Conservation (phyloP, 2,113 vertebrate genomes). For the Mastomys natalensis region DNA sequence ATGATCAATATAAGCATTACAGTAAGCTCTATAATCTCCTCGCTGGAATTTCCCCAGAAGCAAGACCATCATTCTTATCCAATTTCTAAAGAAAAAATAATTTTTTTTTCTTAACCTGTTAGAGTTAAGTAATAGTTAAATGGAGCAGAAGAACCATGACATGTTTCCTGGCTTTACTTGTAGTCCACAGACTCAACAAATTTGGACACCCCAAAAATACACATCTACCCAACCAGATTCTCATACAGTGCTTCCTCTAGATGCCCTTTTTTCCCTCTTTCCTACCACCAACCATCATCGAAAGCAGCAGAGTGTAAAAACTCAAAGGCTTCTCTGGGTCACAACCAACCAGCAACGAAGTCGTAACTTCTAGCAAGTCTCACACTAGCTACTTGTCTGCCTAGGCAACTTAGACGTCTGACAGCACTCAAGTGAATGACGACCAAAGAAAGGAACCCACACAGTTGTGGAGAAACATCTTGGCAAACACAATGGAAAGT, state of each 20-base stretch:
- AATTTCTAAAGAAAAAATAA: background rate
- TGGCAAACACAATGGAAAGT: background rate
- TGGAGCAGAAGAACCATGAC: background rate
- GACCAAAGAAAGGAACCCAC: background rate
- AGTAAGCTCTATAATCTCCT: background rate
- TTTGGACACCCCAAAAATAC: background rate
- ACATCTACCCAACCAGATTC: background rate
- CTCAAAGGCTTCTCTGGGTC: background rate
- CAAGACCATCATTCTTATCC: background rate
- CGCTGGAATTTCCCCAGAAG: background rate
- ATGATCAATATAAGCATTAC: background rate
- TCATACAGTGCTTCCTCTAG: background rate
- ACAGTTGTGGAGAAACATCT: background rate
- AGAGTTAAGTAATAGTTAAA: background rate
- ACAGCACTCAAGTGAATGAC: slow-evolving; percentile 1
- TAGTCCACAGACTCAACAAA: background rate
- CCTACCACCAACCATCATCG: background rate
- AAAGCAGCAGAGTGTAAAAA: background rate
- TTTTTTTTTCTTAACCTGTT: background rate
- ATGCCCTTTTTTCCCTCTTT: background rate
- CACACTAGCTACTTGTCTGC: background rate
- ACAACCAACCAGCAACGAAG: background rate
- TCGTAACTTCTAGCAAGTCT: background rate
- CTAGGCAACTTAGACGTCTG: background rate
- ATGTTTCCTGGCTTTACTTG: background rate